A percentile compares a stretch with the other conserved stretches of the same genome.
Conservation (phyloP, 2,113 vertebrate species). For the Bubo blakistoni region DNA sequence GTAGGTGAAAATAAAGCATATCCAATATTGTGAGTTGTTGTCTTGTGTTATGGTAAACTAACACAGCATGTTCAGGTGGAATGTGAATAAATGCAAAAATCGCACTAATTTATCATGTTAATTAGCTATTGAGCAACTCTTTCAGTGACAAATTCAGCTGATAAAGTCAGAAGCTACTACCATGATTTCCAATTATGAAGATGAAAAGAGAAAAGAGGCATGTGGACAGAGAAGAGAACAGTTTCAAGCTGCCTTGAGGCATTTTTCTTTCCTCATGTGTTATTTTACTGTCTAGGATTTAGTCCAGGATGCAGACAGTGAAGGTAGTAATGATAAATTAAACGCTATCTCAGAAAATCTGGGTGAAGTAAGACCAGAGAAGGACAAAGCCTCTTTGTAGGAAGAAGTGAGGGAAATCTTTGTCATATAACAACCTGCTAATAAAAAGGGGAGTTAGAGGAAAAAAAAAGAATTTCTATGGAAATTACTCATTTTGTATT, state of each 20-base stretch:
- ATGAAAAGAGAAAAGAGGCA: not conserved
- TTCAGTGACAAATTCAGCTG: not conserved
- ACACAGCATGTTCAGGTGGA: not conserved
- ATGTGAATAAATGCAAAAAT: not conserved
- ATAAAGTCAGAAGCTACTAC: not conserved
- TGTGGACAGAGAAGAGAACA: not conserved
- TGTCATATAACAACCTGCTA: not conserved
- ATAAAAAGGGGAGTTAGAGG: not conserved
- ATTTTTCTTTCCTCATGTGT: not conserved
- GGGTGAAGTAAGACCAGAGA: not conserved
- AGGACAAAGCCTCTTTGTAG: not conserved
- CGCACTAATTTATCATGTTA: conserved; percentile 8
- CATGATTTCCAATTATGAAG: not conserved
- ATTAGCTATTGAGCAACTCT: conserved; percentile 16
- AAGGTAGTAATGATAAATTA: not conserved
- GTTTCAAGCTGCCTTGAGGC: not conserved
- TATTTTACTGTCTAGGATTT: not conserved
- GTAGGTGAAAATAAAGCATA: not conserved
- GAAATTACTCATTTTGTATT: not conserved
- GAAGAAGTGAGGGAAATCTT: not conserved
- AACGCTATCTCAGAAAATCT: not conserved
- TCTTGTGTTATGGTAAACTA: not conserved
- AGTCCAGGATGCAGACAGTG: not conserved
- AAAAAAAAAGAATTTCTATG: not conserved
- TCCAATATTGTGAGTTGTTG: not conserved